phyloP scores from a whole-genome alignment of 2,113 vertebrate genomes.

The Thryonomys swinderianus region DNA sequence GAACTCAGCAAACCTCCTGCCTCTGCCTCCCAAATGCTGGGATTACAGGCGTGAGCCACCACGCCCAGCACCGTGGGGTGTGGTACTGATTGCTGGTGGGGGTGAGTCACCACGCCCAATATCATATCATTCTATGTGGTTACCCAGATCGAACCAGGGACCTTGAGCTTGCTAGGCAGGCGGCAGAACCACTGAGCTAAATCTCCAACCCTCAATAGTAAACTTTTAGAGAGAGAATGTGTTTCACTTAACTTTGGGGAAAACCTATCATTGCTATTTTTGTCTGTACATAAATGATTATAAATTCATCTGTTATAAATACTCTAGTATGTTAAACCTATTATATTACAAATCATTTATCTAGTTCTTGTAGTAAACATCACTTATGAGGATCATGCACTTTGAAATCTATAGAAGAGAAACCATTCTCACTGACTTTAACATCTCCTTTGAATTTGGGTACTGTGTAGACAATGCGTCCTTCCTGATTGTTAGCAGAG shows the following conservation, averaged over 20 bases:
- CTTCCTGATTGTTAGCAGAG: neutral
- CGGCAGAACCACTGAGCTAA: no score
- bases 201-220: no score
- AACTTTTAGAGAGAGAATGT: no score
- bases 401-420: neutral
- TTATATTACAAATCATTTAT: neutral
- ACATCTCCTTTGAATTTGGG: neutral
- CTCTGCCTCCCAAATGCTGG: no score
- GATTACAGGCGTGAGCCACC: no score
- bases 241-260: neutral
- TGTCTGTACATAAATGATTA: neutral
- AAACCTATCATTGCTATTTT: neutral
- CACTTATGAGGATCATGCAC: neutral
- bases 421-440: neutral
- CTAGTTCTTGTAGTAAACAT: neutral
- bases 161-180: no score
- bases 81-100: no score
- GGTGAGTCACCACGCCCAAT: no score
- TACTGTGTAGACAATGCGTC: neutral
- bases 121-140: no score
- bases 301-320: neutral
- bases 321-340: neutral
- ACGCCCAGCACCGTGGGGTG: no score
- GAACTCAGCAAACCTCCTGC: no score
- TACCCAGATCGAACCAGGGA: no score